Conservation (phyloP, 2,113 vertebrate species). For the Chamaea fasciata region DNA sequence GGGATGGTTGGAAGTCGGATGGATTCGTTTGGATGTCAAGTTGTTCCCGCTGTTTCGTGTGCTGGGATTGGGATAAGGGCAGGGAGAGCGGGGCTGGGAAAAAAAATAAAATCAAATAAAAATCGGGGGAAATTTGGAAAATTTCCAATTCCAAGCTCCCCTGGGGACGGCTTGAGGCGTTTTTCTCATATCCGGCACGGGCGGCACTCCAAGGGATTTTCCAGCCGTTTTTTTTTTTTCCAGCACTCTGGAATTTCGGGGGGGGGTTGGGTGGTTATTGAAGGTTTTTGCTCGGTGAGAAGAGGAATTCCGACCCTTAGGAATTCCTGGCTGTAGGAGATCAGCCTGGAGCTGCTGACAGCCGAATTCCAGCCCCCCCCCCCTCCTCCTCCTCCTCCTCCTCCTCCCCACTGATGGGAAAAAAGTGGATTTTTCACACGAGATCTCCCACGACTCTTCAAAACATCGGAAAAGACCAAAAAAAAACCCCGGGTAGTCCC, state of each 20-base stretch:
- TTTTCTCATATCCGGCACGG: not conserved
- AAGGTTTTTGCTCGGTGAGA: fast-evolving
- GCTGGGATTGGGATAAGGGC: not conserved
- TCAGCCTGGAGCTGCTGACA: no score
- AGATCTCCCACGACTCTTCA: not conserved
- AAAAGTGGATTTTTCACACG: fast-evolving
- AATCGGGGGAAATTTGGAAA: no score
- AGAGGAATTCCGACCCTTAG: fast-evolving
- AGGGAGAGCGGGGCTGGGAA: not conserved
- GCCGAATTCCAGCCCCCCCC: not conserved
- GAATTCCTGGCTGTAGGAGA: fast-evolving
- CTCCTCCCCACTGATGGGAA: not conserved
- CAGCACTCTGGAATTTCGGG: not conserved
- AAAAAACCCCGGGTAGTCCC: fast-evolving
- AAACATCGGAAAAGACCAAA: not conserved
- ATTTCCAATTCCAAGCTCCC: fast-evolving
- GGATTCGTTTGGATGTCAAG: fast-evolving
- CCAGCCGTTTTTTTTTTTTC: not conserved
- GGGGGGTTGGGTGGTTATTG: not conserved
- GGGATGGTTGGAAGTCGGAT: not conserved
- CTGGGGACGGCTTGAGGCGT: fast-evolving
- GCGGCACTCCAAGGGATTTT: not conserved
- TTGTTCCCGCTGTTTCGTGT: fast-evolving
- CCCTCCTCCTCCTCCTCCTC: not conserved
- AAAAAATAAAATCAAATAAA: no score